A percentile compares a stretch with the other conserved stretches of the same genome.
Evolutionary conservation across 2,797 vertebrate genomes (phyloP).

Genomic region (Dendrocincla fuliginosa): DNA sequence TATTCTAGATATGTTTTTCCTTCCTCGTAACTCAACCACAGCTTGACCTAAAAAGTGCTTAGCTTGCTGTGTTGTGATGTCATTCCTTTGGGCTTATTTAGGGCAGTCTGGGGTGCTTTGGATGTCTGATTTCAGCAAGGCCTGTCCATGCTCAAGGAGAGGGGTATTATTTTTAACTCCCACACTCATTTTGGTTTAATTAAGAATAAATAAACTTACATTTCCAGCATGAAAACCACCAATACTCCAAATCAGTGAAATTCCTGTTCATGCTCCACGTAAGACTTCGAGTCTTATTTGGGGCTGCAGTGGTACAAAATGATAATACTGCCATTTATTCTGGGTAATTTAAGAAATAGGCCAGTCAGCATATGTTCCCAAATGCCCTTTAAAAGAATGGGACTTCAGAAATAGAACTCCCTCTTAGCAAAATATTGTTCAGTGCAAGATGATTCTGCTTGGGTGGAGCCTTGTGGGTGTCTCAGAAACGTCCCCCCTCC

Average conservation of each 20-base stretch:
- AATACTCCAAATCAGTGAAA: neutral
- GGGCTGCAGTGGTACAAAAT: neutral
- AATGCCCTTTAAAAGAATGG: neutral
- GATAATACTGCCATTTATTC: neutral
- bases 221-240: neutral
- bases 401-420: neutral
- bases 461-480: neutral
- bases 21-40: neutral
- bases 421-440: neutral
- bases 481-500: neutral
- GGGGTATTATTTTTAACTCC: neutral
- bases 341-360: neutral
- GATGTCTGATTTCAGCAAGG: neutral
- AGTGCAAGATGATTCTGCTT: neutral
- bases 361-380: neutral
- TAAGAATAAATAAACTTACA: neutral
- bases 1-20: neutral
- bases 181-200: neutral
- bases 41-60: neutral
- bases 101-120: neutral
- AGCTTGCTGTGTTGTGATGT: neutral
- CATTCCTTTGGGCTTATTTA: neutral
- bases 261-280: fast-evolving
- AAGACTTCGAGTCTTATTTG: neutral
- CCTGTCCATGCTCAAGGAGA: neutral